phyloP scores from a whole-genome alignment of 1,140 invertebrate genomes.

The Oryzaephilus surinamensis region DNA sequence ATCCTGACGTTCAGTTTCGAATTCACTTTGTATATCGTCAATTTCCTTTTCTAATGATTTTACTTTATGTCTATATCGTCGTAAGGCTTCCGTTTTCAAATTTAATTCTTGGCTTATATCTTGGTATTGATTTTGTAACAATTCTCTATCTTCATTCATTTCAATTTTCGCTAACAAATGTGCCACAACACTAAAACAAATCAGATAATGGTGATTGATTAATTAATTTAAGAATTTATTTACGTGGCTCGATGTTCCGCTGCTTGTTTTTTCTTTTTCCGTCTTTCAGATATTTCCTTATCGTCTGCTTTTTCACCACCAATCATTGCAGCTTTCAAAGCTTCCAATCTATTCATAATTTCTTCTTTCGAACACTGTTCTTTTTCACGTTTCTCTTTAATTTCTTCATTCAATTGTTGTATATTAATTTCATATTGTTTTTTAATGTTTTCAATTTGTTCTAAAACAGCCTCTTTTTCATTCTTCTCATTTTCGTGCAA shows the following conservation, averaged over 20 bases:
- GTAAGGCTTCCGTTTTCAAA: conserved; percentile 58
- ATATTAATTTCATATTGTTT: conserved; percentile 36
- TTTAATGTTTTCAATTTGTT: conserved; percentile 38
- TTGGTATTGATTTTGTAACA: conserved; percentile 56
- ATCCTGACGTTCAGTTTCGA: conserved; percentile 72
- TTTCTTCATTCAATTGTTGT: conserved; percentile 27
- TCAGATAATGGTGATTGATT: no score
- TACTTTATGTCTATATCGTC: conserved; percentile 56
- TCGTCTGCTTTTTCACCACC: conserved; percentile 71
- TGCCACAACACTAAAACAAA: conserved; percentile 52
- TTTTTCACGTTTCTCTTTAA: conserved; percentile 23
- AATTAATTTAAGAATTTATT: conserved; percentile 26
- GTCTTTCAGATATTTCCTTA: conserved; percentile 55
- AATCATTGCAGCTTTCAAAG: conserved; percentile 63
- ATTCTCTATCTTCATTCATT: conserved; percentile 48
- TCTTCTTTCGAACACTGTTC: conserved; percentile 30
- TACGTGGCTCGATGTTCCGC: conserved; percentile 57
- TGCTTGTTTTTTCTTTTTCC: conserved; percentile 54
- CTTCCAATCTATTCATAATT: conserved; percentile 38
- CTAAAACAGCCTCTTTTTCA: conserved; percentile 38
- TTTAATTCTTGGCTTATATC: conserved; percentile 68
- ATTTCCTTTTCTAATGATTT: conserved; percentile 62
- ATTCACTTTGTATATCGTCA: conserved; percentile 69
- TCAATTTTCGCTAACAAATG: conserved; percentile 59
- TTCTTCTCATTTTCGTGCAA: conserved; percentile 38